Conservation (phyloP, 2,888 invertebrate species). For the Ophion ellenae region DNA sequence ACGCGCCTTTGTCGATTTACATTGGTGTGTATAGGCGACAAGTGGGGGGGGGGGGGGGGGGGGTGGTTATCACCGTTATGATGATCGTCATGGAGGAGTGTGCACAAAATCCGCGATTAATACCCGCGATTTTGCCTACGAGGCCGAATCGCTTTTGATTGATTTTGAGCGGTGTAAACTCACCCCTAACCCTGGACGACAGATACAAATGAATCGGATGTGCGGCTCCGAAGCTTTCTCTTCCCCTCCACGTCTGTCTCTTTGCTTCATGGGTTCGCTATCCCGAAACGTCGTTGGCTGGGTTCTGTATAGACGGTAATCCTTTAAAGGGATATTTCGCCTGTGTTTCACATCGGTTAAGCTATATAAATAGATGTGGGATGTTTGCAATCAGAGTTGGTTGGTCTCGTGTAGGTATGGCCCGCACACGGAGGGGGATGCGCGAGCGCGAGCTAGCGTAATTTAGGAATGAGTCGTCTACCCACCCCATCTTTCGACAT, state of each 20-base stretch:
- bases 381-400: conserved; percentile 81
- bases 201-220: conserved; percentile 83
- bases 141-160: conserved; percentile 79
- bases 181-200: conserved; percentile 75
- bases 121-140: conserved; percentile 77
- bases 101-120: conserved; percentile 74
- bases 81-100: conserved; percentile 26
- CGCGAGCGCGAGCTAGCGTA: conserved; percentile 63
- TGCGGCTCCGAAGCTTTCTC: conserved; percentile 70
- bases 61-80: conserved; percentile 34
- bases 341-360: conserved; percentile 82
- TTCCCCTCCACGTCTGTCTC: conserved; percentile 26
- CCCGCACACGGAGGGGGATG: conserved; percentile 63
- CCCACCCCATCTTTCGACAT: conserved; percentile 32
- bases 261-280: conserved; percentile 26
- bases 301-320: conserved; percentile 79
- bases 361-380: conserved; percentile 82
- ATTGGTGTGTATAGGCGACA: not conserved
- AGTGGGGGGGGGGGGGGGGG: conserved; percentile 10
- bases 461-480: conserved; percentile 78
- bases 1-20: conserved; percentile 15
- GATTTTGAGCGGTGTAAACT: conserved; percentile 77
- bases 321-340: conserved; percentile 82
- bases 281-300: conserved; percentile 42
- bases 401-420: conserved; percentile 59